These are phyloP conservation scores for Plectropomus leopardus DNA, from an alignment of 2,113 vertebrate genomes.

Conservation along the genomic window DNA sequence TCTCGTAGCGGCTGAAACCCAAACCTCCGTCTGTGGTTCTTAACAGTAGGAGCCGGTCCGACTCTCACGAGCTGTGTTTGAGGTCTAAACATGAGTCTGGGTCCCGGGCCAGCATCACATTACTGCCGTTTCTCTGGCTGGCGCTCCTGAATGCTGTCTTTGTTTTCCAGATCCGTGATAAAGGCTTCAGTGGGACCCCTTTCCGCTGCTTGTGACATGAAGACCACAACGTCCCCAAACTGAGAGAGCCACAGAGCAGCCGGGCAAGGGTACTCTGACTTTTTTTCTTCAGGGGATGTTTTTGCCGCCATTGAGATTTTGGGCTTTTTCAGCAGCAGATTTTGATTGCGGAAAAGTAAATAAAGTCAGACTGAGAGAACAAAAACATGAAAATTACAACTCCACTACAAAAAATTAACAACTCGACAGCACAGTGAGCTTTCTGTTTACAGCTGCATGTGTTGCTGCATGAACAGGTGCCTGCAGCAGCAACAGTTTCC, in stretches of 20 bases:
- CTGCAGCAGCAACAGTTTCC: background rate
- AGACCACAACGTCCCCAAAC: constrained; percentile 10
- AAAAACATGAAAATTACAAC: background rate
- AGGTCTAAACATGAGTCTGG: constrained; percentile 55
- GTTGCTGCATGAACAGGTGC: constrained; percentile 14
- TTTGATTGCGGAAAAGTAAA: background rate
- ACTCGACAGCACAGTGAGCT: background rate
- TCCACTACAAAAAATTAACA: background rate
- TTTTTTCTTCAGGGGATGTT: background rate
- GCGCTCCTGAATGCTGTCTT: constrained; percentile 57
- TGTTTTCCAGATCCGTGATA: constrained; percentile 51
- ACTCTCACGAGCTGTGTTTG: constrained; percentile 53
- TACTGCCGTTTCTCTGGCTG: constrained; percentile 5
- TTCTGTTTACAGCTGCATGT: background rate
- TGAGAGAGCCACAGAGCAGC: background rate
- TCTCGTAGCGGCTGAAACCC: constrained; percentile 28
- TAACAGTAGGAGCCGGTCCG: constrained; percentile 32
- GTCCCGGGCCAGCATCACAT: constrained; percentile 39
- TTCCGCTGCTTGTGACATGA: constrained; percentile 5
- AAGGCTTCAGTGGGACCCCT: constrained; percentile 26
- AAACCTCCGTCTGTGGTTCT: constrained; percentile 18
- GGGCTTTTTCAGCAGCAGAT: background rate
- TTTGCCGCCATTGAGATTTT: background rate
- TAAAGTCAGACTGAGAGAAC: background rate
- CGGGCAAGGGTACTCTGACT: background rate